phyloP scores from a whole-genome alignment of 2,888 invertebrate genomes.

The Anticlea derivata region DNA sequence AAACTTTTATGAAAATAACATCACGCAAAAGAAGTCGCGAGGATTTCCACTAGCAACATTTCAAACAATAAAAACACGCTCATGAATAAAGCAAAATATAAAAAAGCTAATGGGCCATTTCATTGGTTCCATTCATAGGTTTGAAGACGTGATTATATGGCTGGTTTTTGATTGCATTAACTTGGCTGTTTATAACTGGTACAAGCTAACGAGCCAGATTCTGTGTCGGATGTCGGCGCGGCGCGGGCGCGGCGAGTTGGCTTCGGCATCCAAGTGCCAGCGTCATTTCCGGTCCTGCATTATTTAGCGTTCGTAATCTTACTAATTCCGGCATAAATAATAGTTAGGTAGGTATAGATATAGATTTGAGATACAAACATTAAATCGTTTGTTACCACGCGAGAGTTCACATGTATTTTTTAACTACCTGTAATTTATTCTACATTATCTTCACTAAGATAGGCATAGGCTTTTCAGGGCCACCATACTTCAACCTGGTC shows the following conservation, averaged over 20 bases:
- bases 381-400: neutral
- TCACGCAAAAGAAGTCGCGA: too few species aligned
- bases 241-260: slow-evolving; percentile 36
- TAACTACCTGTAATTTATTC: too few species aligned
- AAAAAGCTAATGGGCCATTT: neutral
- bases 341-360: too few species aligned
- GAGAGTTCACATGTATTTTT: neutral
- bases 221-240: slow-evolving; percentile 29
- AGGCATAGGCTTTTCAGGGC: too few species aligned
- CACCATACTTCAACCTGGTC: too few species aligned
- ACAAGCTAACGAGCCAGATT: slow-evolving; percentile 45
- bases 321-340: slow-evolving; percentile 48
- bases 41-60: too few species aligned
- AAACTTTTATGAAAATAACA: too few species aligned
- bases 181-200: slow-evolving; percentile 7
- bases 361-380: too few species aligned
- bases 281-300: slow-evolving; percentile 60
- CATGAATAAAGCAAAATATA: too few species aligned
- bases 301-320: slow-evolving; percentile 50
- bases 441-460: too few species aligned
- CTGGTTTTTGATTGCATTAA: neutral
- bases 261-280: slow-evolving; percentile 50
- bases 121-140: too few species aligned
- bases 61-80: too few species aligned
- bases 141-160: neutral